Base-by-base conservation (phyloP, 2,113 vertebrate species). In the Xiphophorus maculatus region DNA sequence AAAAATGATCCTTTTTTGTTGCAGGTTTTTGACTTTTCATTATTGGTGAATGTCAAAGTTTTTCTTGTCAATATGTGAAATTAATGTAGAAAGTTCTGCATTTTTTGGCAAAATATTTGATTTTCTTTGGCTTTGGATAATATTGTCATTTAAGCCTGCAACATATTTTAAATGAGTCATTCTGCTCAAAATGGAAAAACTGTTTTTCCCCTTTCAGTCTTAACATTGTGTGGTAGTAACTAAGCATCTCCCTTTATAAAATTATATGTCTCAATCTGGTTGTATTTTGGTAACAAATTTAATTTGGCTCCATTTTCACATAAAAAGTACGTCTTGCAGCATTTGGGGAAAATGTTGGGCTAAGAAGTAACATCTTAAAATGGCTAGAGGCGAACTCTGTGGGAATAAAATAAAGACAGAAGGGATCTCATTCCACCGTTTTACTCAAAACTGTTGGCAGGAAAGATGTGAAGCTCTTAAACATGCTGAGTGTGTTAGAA, bases 371-470 rank as follows among this genome's bases (percentile, higher is more conserved):
- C 66, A 10, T 58, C 25, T 78, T 5, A 42, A 72, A 42, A 77
- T 42, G 6, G 48, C 73, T 40, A 5, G 14, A 73, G 32, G n/a
- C 44, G 60, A 69, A 40, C 33, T 29, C 4, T 48, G 35, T 11
- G 1, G 22, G 33, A 25, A 63, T 72, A 84, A 73, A 80, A 67
- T 37, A 37, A 37, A 12, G 35, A 37, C 2, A 37, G 35, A 37
- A 37, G 12, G 35, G 35, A 12, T 37, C 35, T 37, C 35, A 37
- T 37, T 37, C 35, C 35, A 37, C 35, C 10, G 10, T 37, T 37
- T 37, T 37, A 11, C 35, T 37, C 35, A 37, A 84, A 84, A 76
- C 17, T 71, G 61, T 77, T 91, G 81, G 83, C 87, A 86, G 48
- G 10, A 66, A 37, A 8, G 27, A 62, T 14, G 11, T 70, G 67